These are phyloP conservation scores for Scarus forsteni DNA, from an alignment of 2,797 vertebrate species.

Conservation along the genomic window DNA sequence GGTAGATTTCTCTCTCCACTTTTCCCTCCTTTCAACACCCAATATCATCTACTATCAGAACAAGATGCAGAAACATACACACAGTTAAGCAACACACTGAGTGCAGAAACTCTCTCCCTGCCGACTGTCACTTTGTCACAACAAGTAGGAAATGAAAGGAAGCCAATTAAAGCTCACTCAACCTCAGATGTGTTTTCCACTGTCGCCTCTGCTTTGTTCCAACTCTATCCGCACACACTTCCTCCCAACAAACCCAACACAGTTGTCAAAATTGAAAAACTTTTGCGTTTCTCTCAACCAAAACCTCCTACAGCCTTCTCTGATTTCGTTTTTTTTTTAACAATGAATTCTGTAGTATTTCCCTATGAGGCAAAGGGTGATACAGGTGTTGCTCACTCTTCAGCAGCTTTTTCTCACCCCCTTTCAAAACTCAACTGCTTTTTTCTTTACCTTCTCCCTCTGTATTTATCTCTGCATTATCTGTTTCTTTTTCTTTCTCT, in stretches of 20 bases:
- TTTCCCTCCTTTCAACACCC: slow-evolving; percentile 20
- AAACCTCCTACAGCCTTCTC: slow-evolving; percentile 17
- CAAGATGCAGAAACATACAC: slow-evolving; percentile 2
- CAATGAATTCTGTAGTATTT: slow-evolving; percentile 31
- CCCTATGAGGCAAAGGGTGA: slow-evolving; percentile 15
- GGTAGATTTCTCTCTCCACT: neutral
- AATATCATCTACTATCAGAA: slow-evolving; percentile 17
- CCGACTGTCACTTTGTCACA: slow-evolving; percentile 43
- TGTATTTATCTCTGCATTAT: neutral
- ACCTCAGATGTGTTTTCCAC: slow-evolving; percentile 15
- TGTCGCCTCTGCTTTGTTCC: slow-evolving; percentile 8
- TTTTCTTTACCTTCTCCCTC: slow-evolving; percentile 13
- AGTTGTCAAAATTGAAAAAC: slow-evolving; percentile 32
- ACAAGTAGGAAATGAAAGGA: slow-evolving; percentile 38
- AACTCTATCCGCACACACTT: slow-evolving; percentile 13
- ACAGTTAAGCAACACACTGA: slow-evolving; percentile 22
- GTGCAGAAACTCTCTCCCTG: slow-evolving; percentile 4
- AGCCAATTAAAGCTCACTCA: slow-evolving; percentile 48
- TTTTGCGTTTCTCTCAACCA: slow-evolving; percentile 6
- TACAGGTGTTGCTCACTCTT: slow-evolving; percentile 23
- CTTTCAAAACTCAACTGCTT: neutral
- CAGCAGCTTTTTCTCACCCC: neutral
- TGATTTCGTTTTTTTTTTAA: slow-evolving; percentile 1
- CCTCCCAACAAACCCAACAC: slow-evolving; percentile 27
- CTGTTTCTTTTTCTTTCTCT: slow-evolving; percentile 1